Evolutionary conservation across 2,888 invertebrate species (phyloP).

Genomic region (Nysson spinosus): DNA sequence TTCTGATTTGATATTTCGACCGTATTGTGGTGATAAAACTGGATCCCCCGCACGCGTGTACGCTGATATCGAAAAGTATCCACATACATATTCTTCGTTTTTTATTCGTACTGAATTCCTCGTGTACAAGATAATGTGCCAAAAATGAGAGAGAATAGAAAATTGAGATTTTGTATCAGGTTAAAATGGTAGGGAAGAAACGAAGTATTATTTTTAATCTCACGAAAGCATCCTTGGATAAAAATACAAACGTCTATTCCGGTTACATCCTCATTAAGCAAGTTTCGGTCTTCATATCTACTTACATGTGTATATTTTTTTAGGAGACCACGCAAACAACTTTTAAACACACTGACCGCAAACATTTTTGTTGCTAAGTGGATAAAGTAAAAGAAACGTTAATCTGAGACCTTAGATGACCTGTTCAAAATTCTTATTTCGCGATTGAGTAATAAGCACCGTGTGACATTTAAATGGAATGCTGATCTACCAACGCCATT

Average conservation of each 20-base stretch:
- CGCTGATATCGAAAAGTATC: constrained; percentile 24
- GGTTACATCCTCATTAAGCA: constrained; percentile 23
- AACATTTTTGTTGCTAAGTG: constrained; percentile 38
- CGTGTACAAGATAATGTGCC: background rate
- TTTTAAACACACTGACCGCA: constrained; percentile 26
- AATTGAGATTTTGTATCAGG: background rate
- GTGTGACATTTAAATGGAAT: constrained; percentile 39
- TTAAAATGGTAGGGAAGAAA: constrained; percentile 20
- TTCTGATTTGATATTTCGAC: constrained; percentile 19
- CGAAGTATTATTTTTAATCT: constrained; percentile 2
- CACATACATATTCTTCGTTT: constrained; percentile 8
- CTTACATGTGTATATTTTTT: constrained; percentile 13
- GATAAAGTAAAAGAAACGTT: constrained; percentile 47
- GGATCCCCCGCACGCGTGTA: constrained; percentile 18
- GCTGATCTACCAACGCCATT: constrained; percentile 23
- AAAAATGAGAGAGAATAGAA: constrained; percentile 3
- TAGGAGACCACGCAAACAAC: constrained; percentile 39
- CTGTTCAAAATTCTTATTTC: constrained; percentile 55
- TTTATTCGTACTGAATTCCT: constrained; percentile 5
- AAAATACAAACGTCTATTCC: constrained; percentile 23
- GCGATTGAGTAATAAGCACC: constrained; percentile 43
- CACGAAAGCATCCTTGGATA: constrained; percentile 21
- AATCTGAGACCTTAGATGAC: constrained; percentile 63
- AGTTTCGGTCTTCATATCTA: constrained; percentile 25
- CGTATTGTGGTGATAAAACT: constrained; percentile 33